These are phyloP conservation scores for Diarsia dahlii DNA, from an alignment of 2,888 invertebrate species.

Conservation along the genomic window DNA sequence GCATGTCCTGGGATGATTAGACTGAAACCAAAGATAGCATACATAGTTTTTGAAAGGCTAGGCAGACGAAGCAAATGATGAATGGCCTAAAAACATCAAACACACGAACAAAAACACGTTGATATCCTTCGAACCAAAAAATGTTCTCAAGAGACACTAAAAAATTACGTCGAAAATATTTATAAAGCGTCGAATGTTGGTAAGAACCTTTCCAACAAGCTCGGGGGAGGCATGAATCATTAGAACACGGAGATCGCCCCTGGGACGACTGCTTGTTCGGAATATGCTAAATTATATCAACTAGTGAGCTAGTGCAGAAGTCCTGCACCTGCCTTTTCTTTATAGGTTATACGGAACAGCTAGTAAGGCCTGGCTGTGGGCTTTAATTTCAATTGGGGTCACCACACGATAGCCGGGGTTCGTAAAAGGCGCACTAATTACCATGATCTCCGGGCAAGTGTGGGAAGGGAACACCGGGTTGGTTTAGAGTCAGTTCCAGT, in stretches of 20 bases:
- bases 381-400: too few relatives aligned
- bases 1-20: not conserved
- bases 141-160: conserved; percentile 3
- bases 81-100: not conserved
- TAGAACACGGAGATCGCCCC: conserved; percentile 44
- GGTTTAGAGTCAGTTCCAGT: too few relatives aligned
- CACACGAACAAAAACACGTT: not conserved
- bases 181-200: conserved; percentile 27
- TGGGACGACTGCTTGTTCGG: conserved; percentile 29
- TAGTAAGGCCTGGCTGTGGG: too few relatives aligned
- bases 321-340: not conserved
- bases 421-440: too few relatives aligned
- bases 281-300: conserved; percentile 43
- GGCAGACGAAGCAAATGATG: not conserved
- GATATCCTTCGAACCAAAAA: conserved; percentile 10
- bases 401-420: too few relatives aligned
- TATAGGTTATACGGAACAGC: not conserved
- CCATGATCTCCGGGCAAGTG: too few relatives aligned
- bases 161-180: conserved; percentile 34
- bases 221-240: conserved; percentile 57
- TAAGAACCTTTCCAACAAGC: conserved; percentile 36
- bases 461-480: too few relatives aligned
- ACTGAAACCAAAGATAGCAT: not conserved
- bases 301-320: conserved; percentile 24
- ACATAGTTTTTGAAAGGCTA: not conserved